Evolutionary conservation across 2,888 invertebrate species (phyloP).

Genomic region (Cryptocheilus praepositus): DNA sequence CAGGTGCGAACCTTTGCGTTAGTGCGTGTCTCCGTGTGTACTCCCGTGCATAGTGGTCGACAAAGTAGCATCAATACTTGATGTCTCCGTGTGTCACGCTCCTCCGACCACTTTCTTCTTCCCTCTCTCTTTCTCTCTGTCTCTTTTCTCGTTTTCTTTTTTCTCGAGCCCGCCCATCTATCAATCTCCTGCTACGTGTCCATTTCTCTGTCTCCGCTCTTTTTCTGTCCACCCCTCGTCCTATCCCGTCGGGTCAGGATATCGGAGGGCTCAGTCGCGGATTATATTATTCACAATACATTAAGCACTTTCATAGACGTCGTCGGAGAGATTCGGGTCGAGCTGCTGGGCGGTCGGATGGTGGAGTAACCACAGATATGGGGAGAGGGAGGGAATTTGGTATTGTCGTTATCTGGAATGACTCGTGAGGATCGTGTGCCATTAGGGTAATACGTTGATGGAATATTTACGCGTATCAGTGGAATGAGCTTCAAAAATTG

Average conservation of each 20-base stretch:
- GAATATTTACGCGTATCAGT: too few species aligned
- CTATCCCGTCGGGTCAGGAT: conserved; percentile 4
- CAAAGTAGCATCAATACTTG: conserved; percentile 67
- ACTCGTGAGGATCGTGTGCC: not conserved
- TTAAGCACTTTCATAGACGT: conserved; percentile 68
- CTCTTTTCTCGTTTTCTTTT: conserved; percentile 9
- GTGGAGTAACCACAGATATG: not conserved
- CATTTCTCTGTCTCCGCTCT: conserved; percentile 10
- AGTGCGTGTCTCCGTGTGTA: conserved; percentile 19
- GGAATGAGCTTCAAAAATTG: too few species aligned
- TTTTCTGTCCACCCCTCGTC: conserved; percentile 15
- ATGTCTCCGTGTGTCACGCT: conserved; percentile 43
- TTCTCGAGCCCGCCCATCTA: conserved; percentile 30
- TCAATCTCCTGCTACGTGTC: conserved; percentile 8
- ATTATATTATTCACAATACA: conserved; percentile 74
- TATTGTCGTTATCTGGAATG: not conserved
- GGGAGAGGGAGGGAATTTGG: not conserved
- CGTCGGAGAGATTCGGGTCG: conserved; percentile 38
- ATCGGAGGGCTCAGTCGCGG: conserved; percentile 57
- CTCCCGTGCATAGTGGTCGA: conserved; percentile 48
- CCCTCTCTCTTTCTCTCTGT: conserved; percentile 20
- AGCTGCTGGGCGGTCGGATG: conserved; percentile 9
- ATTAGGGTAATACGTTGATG: too few species aligned
- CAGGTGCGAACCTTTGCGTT: conserved; percentile 36
- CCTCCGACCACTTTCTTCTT: conserved; percentile 14